phyloP scores from a whole-genome alignment of 2,113 vertebrate genomes.

The Trinectes maculatus region DNA sequence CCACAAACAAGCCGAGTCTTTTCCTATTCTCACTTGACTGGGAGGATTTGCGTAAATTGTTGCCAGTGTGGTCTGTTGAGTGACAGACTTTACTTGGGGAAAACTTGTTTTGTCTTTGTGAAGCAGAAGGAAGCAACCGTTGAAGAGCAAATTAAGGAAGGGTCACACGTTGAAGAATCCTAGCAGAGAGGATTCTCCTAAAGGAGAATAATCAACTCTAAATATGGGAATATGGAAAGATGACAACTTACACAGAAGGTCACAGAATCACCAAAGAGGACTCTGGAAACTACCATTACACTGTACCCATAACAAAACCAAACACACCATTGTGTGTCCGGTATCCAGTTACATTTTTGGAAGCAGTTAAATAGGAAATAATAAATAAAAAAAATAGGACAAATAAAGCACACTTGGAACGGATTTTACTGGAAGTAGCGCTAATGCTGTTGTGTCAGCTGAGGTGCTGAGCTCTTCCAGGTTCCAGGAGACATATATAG shows the following conservation, averaged over 20 bases:
- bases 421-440: slow-evolving; percentile 6
- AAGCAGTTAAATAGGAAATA: no score
- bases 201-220: neutral
- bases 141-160: neutral
- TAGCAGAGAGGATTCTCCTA: no score
- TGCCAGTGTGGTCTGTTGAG: slow-evolving; percentile 6
- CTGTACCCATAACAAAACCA: no score
- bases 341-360: no score
- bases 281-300: no score
- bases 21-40: slow-evolving; percentile 2
- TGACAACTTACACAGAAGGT: no score
- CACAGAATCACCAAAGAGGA: no score
- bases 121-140: slow-evolving; percentile 1
- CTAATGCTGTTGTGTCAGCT: slow-evolving; percentile 28
- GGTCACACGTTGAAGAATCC: neutral
- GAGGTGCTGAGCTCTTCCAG: slow-evolving; percentile 46
- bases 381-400: no score
- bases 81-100: slow-evolving; percentile 5
- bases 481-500: slow-evolving; percentile 66
- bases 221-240: no score
- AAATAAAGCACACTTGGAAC: no score
- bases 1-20: slow-evolving; percentile 44
- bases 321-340: no score
- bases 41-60: slow-evolving; percentile 15
- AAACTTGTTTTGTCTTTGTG: slow-evolving; percentile 28